phyloP scores from a whole-genome alignment of 2,888 invertebrate species.

The Therioaphis trifolii region DNA sequence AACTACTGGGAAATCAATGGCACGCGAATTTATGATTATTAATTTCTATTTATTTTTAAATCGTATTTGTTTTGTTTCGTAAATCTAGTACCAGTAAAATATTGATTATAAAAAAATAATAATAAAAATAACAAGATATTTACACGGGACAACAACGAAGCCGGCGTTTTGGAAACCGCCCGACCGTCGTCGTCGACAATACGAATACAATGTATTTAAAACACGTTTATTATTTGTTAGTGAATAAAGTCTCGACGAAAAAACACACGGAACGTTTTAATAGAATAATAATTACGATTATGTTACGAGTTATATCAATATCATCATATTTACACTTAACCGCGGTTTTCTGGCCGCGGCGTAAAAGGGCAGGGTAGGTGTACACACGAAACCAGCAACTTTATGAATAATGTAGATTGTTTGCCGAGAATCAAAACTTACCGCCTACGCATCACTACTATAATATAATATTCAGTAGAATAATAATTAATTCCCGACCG shows the following conservation, averaged over 20 bases:
- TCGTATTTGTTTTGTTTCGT: conserved; percentile 1
- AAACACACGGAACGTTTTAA: conserved; percentile 12
- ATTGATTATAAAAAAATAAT: conserved; percentile 1
- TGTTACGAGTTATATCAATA: neutral
- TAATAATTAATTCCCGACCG: neutral
- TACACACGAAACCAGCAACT: neutral
- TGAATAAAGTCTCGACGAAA: conserved; percentile 20
- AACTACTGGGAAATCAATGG: conserved; percentile 30
- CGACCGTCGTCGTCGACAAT: neutral
- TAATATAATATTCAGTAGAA: neutral
- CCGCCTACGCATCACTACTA: neutral
- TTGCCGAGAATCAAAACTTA: neutral
- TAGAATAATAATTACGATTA: neutral
- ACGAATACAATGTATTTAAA: neutral
- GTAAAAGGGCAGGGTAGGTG: no score
- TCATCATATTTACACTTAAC: neutral
- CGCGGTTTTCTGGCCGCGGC: neutral
- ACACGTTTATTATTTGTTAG: conserved; percentile 11
- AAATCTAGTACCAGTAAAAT: neutral
- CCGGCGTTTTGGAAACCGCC: neutral
- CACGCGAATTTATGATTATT: neutral
- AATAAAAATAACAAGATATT: conserved; percentile 3
- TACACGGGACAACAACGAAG: neutral
- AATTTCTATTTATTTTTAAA: no score
- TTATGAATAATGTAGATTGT: neutral